A percentile compares a stretch with the other conserved stretches of the same genome.
phyloP scores from a whole-genome alignment of 2,797 vertebrate genomes.

The Hydrocynus forskahlii region DNA sequence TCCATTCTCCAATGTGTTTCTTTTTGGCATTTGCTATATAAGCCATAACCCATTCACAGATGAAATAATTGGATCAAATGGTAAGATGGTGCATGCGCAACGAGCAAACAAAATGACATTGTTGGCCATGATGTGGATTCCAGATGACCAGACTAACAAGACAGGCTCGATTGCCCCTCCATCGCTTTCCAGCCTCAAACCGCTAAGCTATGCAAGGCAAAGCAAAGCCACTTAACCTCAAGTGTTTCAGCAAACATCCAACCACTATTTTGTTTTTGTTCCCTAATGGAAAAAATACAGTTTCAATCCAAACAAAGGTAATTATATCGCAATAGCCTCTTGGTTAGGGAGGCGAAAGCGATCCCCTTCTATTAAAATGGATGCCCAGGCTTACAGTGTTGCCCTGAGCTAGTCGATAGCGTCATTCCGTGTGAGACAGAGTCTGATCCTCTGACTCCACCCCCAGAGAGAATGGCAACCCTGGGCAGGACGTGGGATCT shows the following conservation, averaged over 20 bases:
- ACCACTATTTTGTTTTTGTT: slow-evolving; percentile 64
- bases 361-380: slow-evolving; percentile 78
- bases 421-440: slow-evolving; percentile 66
- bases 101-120: slow-evolving; percentile 44
- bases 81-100: slow-evolving; percentile 49
- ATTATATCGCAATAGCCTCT: slow-evolving; percentile 69
- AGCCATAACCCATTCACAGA: slow-evolving; percentile 55
- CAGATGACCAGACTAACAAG: slow-evolving; percentile 76
- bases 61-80: slow-evolving; percentile 55
- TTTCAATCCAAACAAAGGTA: slow-evolving; percentile 70
- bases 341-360: slow-evolving; percentile 66
- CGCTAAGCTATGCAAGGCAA: slow-evolving; percentile 70
- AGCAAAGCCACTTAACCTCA: slow-evolving; percentile 71
- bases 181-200: slow-evolving; percentile 76
- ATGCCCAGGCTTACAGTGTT: slow-evolving; percentile 83
- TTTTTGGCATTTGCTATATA: slow-evolving; percentile 53
- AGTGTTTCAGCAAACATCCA: slow-evolving; percentile 68
- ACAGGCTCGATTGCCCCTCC: slow-evolving; percentile 71
- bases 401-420: slow-evolving; percentile 71
- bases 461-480: slow-evolving; percentile 89
- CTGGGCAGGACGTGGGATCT: slow-evolving; percentile 86
- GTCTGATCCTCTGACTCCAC: slow-evolving; percentile 83
- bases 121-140: slow-evolving; percentile 49
- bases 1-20: slow-evolving; percentile 71
- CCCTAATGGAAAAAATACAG: slow-evolving; percentile 57